These are phyloP conservation scores for Dinomys branickii DNA, from an alignment of 2,113 vertebrate genomes.

Conservation along the genomic window DNA sequence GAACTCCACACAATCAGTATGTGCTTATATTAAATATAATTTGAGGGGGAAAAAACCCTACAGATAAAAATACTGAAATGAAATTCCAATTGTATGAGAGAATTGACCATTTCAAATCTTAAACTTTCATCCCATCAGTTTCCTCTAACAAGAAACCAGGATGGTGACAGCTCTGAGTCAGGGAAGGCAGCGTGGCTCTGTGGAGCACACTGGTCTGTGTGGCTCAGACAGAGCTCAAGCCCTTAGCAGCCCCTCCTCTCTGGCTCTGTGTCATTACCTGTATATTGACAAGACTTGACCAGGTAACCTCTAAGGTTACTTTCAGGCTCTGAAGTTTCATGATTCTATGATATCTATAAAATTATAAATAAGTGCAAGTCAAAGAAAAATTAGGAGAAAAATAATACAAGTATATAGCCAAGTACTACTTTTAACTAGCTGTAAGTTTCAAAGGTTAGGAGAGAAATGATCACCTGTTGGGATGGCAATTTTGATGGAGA, in stretches of 20 bases:
- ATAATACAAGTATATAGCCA: background rate
- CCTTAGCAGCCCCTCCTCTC: background rate
- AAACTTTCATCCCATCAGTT: background rate
- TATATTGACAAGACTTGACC: background rate
- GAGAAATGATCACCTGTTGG: background rate
- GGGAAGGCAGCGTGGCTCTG: background rate
- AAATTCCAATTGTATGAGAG: background rate
- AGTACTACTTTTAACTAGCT: background rate
- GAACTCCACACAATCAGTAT: background rate
- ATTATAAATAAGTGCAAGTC: constrained; percentile 1
- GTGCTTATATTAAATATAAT: constrained; percentile 11
- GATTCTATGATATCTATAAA: background rate
- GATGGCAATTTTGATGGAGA: background rate
- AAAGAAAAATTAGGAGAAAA: constrained; percentile 25
- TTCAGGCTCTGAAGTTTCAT: background rate
- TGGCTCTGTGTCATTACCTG: background rate
- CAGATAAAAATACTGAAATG: background rate
- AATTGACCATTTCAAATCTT: background rate
- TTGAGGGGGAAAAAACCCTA: background rate
- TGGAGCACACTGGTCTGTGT: background rate
- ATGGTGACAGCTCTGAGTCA: background rate
- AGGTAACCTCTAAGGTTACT: background rate
- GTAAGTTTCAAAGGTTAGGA: background rate
- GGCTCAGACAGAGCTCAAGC: background rate
- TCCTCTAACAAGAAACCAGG: background rate